Base-by-base conservation (phyloP, 2,797 vertebrate species). In the Loriculus beryllinus region DNA sequence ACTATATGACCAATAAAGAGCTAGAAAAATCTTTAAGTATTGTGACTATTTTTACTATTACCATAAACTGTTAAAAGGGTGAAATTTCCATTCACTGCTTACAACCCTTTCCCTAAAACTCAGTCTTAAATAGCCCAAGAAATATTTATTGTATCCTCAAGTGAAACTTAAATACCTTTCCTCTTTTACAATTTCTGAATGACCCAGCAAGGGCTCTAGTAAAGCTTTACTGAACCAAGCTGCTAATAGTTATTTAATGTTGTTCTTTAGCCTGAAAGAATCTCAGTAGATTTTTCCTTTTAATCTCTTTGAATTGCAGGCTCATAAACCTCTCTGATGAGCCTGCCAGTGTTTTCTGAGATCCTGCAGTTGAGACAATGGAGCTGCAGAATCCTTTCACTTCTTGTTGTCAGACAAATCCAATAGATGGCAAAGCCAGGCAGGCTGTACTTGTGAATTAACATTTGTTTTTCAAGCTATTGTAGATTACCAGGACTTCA, bases 171-270 rank as follows among this genome's bases (percentile, higher is more conserved):
- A 97, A 97, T 96, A 94, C 96, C 95, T 97, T 97, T 97, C 80
- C 94, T 96, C 96, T 96, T 97, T 97, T 90, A 97, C 89, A 96
- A 95, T 96, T 94, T 95, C 93, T 98, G 97, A 98, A 97, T 98
- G 97, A 97, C 98, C 94, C 97, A 97, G 97, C 97, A 93, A 98
- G 98, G 96, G 97, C 94, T 96, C 96, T 96, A 81, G 97, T 97
- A 97, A 97, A 97, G 97, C 97, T 98, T 97, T 97, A 95, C 97
- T 97, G 97, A 98, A 96, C 96, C 97, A 90, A 95, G 97, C 96
- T 95, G 94, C 97, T 98, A 98, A 98, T 98, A 98, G 97, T 97
- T 98, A 97, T 98, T 98, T 98, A 97, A 98, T 98, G 97, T 98
- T 98, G 97, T 97, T 98, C 97, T 97, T 95, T 90, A 95, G 96